phyloP scores from a whole-genome alignment of 2,888 invertebrate genomes.

The Stenichneumon culpator region DNA sequence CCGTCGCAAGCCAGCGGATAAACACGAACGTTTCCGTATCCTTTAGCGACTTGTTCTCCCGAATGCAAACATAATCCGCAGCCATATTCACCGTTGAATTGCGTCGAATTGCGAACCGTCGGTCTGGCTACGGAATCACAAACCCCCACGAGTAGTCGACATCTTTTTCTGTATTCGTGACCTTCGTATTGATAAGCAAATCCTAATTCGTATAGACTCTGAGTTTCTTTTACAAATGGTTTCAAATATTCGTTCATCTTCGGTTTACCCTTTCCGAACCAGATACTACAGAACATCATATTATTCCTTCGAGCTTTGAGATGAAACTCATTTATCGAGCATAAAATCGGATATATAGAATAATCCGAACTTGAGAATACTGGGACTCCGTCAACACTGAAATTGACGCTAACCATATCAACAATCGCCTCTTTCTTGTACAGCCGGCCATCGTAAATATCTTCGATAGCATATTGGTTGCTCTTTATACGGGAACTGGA shows the following conservation, averaged over 20 bases:
- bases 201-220: constrained; percentile 51
- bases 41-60: constrained; percentile 60
- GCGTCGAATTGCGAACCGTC: constrained; percentile 38
- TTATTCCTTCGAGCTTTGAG: constrained; percentile 41
- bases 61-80: constrained; percentile 68
- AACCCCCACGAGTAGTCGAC: constrained; percentile 49
- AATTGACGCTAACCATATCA: constrained; percentile 47
- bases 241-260: constrained; percentile 52
- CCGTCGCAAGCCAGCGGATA: constrained; percentile 55
- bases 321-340: constrained; percentile 67
- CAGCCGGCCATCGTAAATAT: constrained; percentile 51
- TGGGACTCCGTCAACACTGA: constrained; percentile 11
- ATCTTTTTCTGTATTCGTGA: constrained; percentile 49
- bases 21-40: constrained; percentile 59
- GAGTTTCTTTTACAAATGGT: constrained; percentile 62
- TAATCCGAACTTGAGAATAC: constrained; percentile 47
- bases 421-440: constrained; percentile 41
- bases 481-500: constrained; percentile 28
- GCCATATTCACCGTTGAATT: constrained; percentile 66
- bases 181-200: constrained; percentile 55
- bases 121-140: constrained; percentile 66
- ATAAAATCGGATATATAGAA: constrained; percentile 40
- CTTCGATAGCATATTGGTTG: constrained; percentile 49
- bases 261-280: constrained; percentile 44
- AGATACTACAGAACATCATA: constrained; percentile 58